phyloP scores from a whole-genome alignment of 1,140 invertebrate genomes.

The Littorina saxatilis region DNA sequence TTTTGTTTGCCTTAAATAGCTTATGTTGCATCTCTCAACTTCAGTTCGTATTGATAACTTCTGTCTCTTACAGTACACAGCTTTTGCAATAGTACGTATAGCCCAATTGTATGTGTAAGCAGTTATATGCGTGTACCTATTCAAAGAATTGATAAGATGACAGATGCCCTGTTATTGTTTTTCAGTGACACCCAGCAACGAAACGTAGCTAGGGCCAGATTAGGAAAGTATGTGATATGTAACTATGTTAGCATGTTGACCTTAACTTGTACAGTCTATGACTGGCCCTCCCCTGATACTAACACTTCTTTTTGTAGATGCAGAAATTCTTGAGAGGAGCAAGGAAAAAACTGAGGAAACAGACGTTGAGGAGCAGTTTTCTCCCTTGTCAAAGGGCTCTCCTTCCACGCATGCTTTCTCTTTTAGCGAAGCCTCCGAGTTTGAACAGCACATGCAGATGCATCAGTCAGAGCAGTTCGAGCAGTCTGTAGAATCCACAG shows the following conservation, averaged over 20 bases:
- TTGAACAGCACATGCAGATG: constrained; percentile 49
- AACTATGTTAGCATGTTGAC: constrained; percentile 14
- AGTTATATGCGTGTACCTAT: too few species aligned
- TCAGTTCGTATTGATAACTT: constrained; percentile 29
- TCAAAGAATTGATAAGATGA: too few species aligned
- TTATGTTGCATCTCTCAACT: constrained; percentile 38
- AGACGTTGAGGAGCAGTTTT: constrained; percentile 71
- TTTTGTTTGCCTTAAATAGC: constrained; percentile 38
- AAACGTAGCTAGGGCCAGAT: neutral
- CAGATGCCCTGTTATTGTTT: neutral
- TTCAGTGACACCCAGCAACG: neutral
- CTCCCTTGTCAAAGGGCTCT: constrained; percentile 60
- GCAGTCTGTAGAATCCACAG: constrained; percentile 37
- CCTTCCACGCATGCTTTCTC: constrained; percentile 54
- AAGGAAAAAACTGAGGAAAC: constrained; percentile 67
- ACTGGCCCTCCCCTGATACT: constrained; percentile 32
- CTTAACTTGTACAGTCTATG: neutral
- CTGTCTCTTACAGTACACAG: constrained; percentile 28
- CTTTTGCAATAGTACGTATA: constrained; percentile 16
- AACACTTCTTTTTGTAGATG: constrained; percentile 65
- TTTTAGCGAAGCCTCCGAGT: constrained; percentile 58
- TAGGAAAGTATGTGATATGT: neutral
- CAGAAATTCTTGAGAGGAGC: constrained; percentile 60
- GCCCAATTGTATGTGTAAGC: too few species aligned
- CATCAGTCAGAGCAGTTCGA: constrained; percentile 47